Percentiles rank a stretch among this genome's conserved stretches.
Evolutionary conservation across 2,113 vertebrate genomes (phyloP).

Genomic region (Odobenus rosmarus): DNA sequence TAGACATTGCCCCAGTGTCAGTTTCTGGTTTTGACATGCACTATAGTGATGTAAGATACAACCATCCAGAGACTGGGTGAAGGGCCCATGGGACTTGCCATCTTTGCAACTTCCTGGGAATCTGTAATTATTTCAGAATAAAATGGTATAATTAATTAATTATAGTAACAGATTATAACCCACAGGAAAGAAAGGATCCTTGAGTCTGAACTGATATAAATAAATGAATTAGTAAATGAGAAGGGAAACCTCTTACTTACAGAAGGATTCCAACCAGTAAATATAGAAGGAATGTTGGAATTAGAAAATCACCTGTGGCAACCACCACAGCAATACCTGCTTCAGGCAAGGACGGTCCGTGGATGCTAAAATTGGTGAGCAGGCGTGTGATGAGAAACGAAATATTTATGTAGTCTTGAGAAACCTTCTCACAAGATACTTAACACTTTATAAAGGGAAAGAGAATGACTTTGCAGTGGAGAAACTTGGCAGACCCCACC

Average conservation of each 20-base stretch:
- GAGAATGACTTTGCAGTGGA: neutral
- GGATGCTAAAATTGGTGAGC: neutral
- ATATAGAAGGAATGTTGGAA: neutral
- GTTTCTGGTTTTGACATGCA: neutral
- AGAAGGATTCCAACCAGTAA: neutral
- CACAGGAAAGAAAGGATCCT: neutral
- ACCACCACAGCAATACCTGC: neutral
- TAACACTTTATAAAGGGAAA: neutral
- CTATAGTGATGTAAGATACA: neutral
- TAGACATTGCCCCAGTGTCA: fast-evolving
- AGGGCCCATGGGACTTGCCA: neutral
- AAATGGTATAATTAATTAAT: neutral
- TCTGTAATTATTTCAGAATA: neutral
- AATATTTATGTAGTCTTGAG: neutral
- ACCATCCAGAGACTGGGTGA: neutral
- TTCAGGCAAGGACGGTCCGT: neutral
- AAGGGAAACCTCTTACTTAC: neutral
- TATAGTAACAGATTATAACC: neutral
- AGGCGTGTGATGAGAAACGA: neutral
- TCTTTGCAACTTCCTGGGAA: neutral
- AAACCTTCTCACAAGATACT: neutral
- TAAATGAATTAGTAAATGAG: neutral
- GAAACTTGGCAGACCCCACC: neutral
- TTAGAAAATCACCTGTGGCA: neutral
- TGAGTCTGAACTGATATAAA: neutral